Conservation (phyloP, 2,888 invertebrate genomes). For the Hirtodrosophila cameraria region DNA sequence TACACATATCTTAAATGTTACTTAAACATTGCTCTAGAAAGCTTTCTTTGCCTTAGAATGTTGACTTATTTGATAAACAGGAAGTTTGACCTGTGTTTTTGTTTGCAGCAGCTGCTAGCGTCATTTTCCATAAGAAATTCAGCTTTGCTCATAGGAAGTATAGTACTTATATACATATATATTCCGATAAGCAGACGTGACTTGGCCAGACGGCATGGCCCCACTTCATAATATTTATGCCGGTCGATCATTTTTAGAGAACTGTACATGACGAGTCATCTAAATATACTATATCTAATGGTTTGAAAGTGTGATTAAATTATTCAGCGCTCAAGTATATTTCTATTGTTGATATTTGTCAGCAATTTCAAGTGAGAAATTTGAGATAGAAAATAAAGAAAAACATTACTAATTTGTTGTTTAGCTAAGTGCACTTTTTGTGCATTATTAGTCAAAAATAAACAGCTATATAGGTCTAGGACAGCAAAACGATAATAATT, state of each 20-base stretch:
- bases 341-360: constrained; percentile 1
- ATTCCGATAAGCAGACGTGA: constrained; percentile 48
- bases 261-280: constrained; percentile 7
- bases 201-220: constrained; percentile 51
- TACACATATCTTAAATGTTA: not conserved
- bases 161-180: not conserved
- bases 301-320: constrained; percentile 19
- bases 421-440: not conserved
- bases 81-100: constrained; percentile 22
- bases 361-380: not conserved
- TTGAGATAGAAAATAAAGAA: not conserved
- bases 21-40: constrained; percentile 31
- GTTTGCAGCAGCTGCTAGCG: not conserved
- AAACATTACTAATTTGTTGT: not conserved
- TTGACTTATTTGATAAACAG: constrained; percentile 36
- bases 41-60: constrained; percentile 30
- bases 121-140: constrained; percentile 7
- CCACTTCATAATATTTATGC: constrained; percentile 3
- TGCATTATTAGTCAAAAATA: not conserved
- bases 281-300: not conserved
- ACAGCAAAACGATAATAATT: too few species aligned
- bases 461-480: too few species aligned
- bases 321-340: not conserved
- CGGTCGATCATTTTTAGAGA: not conserved
- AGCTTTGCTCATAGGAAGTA: constrained; percentile 14